Evolutionary conservation across 1,140 invertebrate genomes (phyloP).

Genomic region (Carposina sasakii): DNA sequence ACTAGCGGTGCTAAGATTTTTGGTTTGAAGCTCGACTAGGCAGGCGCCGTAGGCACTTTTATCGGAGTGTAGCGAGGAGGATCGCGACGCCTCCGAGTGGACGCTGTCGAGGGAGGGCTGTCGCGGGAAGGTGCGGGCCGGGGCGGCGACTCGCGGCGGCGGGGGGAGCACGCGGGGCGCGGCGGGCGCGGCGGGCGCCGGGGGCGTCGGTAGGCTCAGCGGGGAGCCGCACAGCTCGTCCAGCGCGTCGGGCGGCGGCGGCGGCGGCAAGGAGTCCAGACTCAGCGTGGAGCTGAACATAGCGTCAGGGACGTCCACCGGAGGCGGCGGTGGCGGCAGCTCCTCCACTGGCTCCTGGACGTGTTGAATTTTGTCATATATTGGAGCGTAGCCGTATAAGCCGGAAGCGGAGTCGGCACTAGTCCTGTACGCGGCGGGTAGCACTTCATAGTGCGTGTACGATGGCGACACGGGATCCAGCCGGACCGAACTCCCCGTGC

Average conservation of each 20-base stretch:
- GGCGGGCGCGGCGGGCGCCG: constrained; percentile 58
- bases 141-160: constrained; percentile 25
- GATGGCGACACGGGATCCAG: constrained; percentile 25
- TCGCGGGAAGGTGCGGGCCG: constrained; percentile 40
- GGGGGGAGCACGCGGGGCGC: constrained; percentile 40
- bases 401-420: constrained; percentile 40
- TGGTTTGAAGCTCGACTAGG: constrained; percentile 51
- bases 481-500: constrained; percentile 26
- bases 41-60: constrained; percentile 56
- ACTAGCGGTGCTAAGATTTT: constrained; percentile 50
- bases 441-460: constrained; percentile 44
- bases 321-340: constrained; percentile 75
- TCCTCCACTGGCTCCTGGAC: constrained; percentile 35
- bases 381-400: constrained; percentile 45
- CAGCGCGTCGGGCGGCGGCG: constrained; percentile 76
- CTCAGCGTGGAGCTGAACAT: constrained; percentile 84
- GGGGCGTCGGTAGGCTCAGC: constrained; percentile 80
- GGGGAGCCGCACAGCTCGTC: constrained; percentile 80
- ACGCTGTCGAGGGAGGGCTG: constrained; percentile 59
- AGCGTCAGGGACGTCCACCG: constrained; percentile 39
- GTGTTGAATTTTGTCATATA: constrained; percentile 44
- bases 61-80: constrained; percentile 52
- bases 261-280: constrained; percentile 82
- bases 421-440: constrained; percentile 31
- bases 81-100: constrained; percentile 43